Evolutionary conservation across 2,888 invertebrate genomes (phyloP), one percentile per base, ranked within the genome.

Genomic region (Synergus gifuensis): DNA sequence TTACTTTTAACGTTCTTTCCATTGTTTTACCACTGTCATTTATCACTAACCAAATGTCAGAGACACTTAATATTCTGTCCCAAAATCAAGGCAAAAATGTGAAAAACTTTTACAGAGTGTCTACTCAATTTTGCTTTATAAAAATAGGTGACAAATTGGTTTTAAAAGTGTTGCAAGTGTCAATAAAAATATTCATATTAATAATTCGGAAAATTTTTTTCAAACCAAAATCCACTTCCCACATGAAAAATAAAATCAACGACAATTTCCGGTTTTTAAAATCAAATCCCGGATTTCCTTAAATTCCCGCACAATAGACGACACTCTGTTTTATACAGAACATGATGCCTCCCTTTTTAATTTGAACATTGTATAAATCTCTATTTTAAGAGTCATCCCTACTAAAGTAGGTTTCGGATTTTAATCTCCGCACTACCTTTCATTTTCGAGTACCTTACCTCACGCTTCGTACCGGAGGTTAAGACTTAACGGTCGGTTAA

Each of bases 401-500:
- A 42, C 8, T 46, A 28, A 49, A 46, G 49, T 7, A 49, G 54
- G 40, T 73, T 73, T 54, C 67, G 46, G 82, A 80, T 84, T 84
- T 84, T 83, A 84, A 84, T 84, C 83, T 76, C 73, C 12, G 36
- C 73, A 54, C 62, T 58, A 69, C 76, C 79, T 83, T 81, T 81
- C 81, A 83, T 84, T 83, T 84, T 82, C 81, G 64, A 79, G 80
- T 77, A 66, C 73, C 66, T 78, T 78, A 80, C 67, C 76, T 79
- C 69, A 79, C 76, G 60, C 46, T 79, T 77, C 78, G 78, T 76
- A 82, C 82, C 79, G 80, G 82, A 84, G 83, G 85, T 85, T 87
- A 85, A 87, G 86, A 86, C 86, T 87, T 86, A 85, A 88, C 86
- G 86, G 84, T 86, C 87, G 88, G 88, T 89, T 89, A 88, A 90